Base-by-base conservation (phyloP, 1,140 invertebrate species). In the Sesamia nonagrioides region DNA sequence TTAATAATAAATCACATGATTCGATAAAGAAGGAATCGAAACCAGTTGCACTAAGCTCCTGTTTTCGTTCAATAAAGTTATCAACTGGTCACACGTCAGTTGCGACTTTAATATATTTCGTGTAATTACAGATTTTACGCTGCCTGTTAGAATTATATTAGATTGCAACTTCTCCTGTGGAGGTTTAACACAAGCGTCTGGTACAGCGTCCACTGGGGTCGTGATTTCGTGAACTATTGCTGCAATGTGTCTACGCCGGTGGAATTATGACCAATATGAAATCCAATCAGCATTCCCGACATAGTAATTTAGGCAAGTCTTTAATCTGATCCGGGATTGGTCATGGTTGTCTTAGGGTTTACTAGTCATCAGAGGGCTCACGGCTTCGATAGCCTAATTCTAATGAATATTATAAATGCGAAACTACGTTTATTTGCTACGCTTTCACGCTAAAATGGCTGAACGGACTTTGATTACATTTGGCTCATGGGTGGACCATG, bases 101-200 rank as follows among this genome's bases (percentile, higher is more conserved):
- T 45, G 17, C 42, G 17, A 50, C 42, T 75, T 75, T 75, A 61
- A 63, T 48, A 21, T 63, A 75, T 52, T 73, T 61, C 27, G 13
- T 48, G 42, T 75, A 50, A 75, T 75, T 75, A 75, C 73, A n/a
- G 58, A 75, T 75, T 75, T 75, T 75, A 75, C 73, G 58, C 42
- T 63, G 73, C 8, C 73, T 5, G 52, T 75, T 75, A 61, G 42
- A 63, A 75, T 75, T 63, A 75, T 60, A 61, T 35, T 75, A 27
- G 45, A 48, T 18, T 73, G 40, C 58, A n/a, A 6, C 35, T 63
- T 58, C 50, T 75, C 42, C 15, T 69, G 27, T n/a, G 45, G 13
- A 50, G 15, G 13, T 50, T 69, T 40, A 15, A 61, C 6, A 50
- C 42, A 50, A 48, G 42, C 66, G 66, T 42, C 66, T 8, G 66